Evolutionary conservation across 2,888 invertebrate species (phyloP), one percentile per base, ranked within the genome.

Genomic region (Alentia gelatinosa): DNA sequence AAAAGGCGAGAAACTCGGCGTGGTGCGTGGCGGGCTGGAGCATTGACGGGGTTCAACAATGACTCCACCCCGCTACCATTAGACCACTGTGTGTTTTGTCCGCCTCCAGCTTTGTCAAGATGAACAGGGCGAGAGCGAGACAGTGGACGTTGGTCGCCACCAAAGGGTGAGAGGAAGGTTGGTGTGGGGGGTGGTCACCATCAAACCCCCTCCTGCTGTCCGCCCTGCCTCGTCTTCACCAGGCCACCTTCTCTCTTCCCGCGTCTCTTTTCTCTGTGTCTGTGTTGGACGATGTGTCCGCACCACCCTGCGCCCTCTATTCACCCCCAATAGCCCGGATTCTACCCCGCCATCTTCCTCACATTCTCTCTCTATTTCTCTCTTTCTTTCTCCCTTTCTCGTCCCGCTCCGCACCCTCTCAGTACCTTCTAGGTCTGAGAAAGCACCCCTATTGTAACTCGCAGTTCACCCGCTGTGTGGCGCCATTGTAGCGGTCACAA

Each of bases 1-100:
- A 83, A 83, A 83, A 83, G 83, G 83, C 83, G 83, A 35, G 83
- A 40, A 68, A 83, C 40, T 83, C 83, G 39, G 56, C 83, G 37
- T 23, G n/a, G 40, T 39, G 40, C 15, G 30, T 15, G 83, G n/a
- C 83, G 23, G 33, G 35, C 26, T 19, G 75, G 19, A 15, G 39
- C 40, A 83, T 83, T 83, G 83, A 83, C 83, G 39, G 47, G 26
- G 47, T 26, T 30, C 86, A 30, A 86, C 86, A 86, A 86, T 86
- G 79, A 30, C 47, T 26, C 86, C 30, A 30, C 86, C 30, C 37
- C 86, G 79, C 19, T 19, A 47, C 86, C 86, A 86, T 86, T 86
- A 86, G 86, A 86, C 26, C n/a, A 39, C 40, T 39, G 83, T 23
- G 37, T 86, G 86, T 86, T 42, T 86, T 86, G 86, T 86, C 7